Base-by-base conservation (phyloP, 2,888 invertebrate species). In the Pachydiplax longipennis region DNA sequence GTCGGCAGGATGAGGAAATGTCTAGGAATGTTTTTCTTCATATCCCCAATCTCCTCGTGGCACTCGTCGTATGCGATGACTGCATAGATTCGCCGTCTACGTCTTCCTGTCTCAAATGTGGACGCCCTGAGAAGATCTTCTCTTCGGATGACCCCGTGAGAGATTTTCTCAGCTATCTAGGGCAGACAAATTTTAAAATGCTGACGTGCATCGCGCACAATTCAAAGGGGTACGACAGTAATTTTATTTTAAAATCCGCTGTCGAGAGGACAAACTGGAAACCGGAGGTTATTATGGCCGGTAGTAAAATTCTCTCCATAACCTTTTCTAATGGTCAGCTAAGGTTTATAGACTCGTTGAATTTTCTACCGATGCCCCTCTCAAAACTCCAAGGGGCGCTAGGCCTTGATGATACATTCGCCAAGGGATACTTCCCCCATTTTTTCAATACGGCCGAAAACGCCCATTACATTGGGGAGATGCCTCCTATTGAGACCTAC, bases 361-460 rank as follows among this genome's bases (percentile, higher is more conserved):
- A n/a, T n/a, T n/a, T n/a, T n/a, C n/a, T 58, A 1, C 58, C 3
- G 22, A 58, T 58, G 58, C 15, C 58, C 2, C 58, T 58, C 58
- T 58, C 58, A 92, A 92, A 91, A n/a, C n/a, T n/a, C n/a, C n/a
- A n/a, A n/a, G n/a, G n/a, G n/a, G n/a, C n/a, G n/a, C n/a, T n/a
- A n/a, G n/a, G n/a, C n/a, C n/a, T n/a, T n/a, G n/a, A n/a, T n/a
- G n/a, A n/a, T n/a, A n/a, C n/a, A n/a, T n/a, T n/a, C n/a, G n/a
- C n/a, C n/a, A n/a, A n/a, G n/a, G n/a, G n/a, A n/a, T n/a, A n/a
- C n/a, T n/a, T n/a, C n/a, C n/a, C n/a, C n/a, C n/a, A n/a, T n/a
- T n/a, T n/a, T n/a, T n/a, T n/a, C n/a, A n/a, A n/a, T n/a, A 92
- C 91, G 61, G 80, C 82, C 91, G 92, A 92, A 90, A 92, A 92